These are phyloP conservation scores for Centropyge bicolor DNA, from an alignment of 2,797 vertebrate genomes.

Conservation along the genomic window DNA sequence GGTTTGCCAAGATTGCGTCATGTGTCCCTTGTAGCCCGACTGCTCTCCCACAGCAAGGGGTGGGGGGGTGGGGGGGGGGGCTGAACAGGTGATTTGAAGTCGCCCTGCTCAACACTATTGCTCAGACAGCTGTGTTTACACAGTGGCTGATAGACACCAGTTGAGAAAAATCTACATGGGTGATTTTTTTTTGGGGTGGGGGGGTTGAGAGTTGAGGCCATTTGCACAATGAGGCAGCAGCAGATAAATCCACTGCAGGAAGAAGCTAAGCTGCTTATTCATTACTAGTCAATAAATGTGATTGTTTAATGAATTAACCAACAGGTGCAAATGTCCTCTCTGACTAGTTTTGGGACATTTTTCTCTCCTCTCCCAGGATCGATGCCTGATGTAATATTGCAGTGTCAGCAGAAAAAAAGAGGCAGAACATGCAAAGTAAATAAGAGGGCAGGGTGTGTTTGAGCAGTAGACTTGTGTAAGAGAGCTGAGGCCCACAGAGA, in stretches of 20 bases:
- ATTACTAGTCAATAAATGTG: constrained; percentile 5
- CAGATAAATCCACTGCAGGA: constrained; percentile 1
- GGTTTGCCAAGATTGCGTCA: constrained; percentile 76
- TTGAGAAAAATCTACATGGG: constrained; percentile 44
- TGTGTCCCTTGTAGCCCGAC: constrained; percentile 56
- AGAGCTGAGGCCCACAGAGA: constrained; percentile 34
- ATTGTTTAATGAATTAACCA: not conserved
- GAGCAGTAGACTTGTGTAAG: constrained; percentile 46
- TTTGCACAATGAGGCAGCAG: constrained; percentile 4
- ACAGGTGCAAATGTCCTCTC: constrained; percentile 12
- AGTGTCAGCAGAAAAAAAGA: constrained; percentile 67
- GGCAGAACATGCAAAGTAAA: constrained; percentile 55
- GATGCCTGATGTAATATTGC: constrained; percentile 62
- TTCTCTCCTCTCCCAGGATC: constrained; percentile 37
- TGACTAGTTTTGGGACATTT: not conserved
- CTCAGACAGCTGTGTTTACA: constrained; percentile 78
- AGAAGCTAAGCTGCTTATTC: constrained; percentile 7
- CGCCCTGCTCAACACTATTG: constrained; percentile 42
- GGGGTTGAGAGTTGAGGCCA: not conserved
- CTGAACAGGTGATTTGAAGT: constrained; percentile 73
- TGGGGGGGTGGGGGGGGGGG: not conserved
- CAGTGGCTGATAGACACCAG: constrained; percentile 55
- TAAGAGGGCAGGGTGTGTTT: constrained; percentile 64
- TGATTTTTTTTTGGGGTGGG: not conserved
- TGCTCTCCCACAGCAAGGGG: constrained; percentile 1